phyloP scores from a whole-genome alignment of 1,140 invertebrate genomes.

The Thaumatotibia leucotreta region DNA sequence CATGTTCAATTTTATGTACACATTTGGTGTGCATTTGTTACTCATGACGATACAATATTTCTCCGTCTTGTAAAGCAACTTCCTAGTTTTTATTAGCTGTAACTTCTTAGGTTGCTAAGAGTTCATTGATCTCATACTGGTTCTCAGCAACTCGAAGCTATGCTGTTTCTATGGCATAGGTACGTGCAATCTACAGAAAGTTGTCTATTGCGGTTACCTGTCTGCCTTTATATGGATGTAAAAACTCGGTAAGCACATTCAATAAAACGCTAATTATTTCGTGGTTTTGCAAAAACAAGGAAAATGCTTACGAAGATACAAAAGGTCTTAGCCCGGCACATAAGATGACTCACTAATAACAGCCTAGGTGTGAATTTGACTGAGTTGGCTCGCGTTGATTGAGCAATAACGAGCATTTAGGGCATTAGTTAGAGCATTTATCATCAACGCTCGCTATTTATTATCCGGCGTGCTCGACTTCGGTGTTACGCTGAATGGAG shows the following conservation, averaged over 20 bases:
- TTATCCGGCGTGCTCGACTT: constrained; percentile 1
- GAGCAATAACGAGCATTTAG: constrained; percentile 43
- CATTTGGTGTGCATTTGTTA: not conserved
- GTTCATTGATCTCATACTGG: not conserved
- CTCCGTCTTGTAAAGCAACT: not conserved
- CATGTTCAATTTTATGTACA: not conserved
- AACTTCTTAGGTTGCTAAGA: not conserved
- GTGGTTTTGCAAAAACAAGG: not conserved
- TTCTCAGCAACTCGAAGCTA: not conserved
- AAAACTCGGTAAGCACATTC: not conserved
- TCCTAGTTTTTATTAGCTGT: not conserved
- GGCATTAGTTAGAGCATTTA: constrained; percentile 42
- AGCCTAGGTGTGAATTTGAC: constrained; percentile 25
- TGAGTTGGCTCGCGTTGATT: constrained; percentile 46
- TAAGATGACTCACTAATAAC: constrained; percentile 17
- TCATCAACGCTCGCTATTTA: constrained; percentile 23
- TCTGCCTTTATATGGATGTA: not conserved
- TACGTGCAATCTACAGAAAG: not conserved
- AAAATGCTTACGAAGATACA: not conserved
- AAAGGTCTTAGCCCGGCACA: not conserved
- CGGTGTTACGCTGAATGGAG: not conserved
- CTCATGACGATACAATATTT: too few species aligned
- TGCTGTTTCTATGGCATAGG: not conserved
- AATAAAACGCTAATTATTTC: not conserved
- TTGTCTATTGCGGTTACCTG: not conserved